Percentiles rank a stretch among this genome's conserved stretches.
These are phyloP conservation scores for Ondatra zibethicus DNA, from an alignment of 2,113 vertebrate genomes.

Conservation along the genomic window DNA sequence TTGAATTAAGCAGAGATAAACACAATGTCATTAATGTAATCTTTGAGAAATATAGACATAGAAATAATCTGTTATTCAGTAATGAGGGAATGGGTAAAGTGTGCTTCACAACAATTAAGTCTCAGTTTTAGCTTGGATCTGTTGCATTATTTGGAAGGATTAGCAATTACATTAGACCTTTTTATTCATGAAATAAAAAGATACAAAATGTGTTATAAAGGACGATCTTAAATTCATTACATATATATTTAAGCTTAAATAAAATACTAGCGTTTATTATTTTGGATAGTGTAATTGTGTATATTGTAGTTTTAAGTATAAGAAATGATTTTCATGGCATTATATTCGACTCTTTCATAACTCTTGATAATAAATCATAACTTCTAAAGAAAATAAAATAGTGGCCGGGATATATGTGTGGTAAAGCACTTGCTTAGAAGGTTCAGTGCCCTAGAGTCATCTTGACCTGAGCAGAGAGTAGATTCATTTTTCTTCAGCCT, in stretches of 20 bases:
- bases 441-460: not conserved
- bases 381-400: constrained; percentile 14
- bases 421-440: too few species aligned
- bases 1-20: not conserved
- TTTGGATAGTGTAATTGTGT: not conserved
- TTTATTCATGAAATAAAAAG: constrained; percentile 14
- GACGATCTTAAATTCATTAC: not conserved
- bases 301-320: constrained; percentile 34
- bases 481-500: not conserved
- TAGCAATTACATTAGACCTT: constrained; percentile 19
- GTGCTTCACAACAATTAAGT: not conserved
- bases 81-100: not conserved
- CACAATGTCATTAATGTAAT: constrained; percentile 13
- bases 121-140: not conserved
- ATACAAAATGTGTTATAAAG: not conserved
- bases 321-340: not conserved
- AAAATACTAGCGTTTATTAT: constrained; percentile 8
- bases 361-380: not conserved
- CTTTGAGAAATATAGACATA: constrained; percentile 15
- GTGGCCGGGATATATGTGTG: not conserved
- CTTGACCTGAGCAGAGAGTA: not conserved
- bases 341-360: not conserved
- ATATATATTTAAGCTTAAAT: not conserved
- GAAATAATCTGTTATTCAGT: not conserved
- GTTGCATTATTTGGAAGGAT: not conserved